Evolutionary conservation across 2,113 vertebrate genomes (phyloP).

Genomic region (Hydropotes inermis): DNA sequence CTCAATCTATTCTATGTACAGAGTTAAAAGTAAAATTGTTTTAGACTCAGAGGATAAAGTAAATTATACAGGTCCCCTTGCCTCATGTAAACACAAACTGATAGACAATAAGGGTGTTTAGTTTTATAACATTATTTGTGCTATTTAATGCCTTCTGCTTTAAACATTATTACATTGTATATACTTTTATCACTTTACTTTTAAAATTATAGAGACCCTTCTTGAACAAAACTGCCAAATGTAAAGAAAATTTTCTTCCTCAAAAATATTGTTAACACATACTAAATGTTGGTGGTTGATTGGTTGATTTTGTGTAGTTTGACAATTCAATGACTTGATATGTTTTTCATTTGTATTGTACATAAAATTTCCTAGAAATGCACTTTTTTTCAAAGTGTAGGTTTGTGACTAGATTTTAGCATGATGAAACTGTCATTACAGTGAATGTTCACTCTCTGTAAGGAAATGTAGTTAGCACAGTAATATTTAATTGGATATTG

Average conservation of each 20-base stretch:
- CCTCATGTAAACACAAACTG: slow-evolving; percentile 46
- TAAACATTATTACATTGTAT: slow-evolving; percentile 83
- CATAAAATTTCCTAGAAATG: slow-evolving; percentile 75
- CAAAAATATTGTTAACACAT: slow-evolving; percentile 57
- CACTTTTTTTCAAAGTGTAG: slow-evolving; percentile 72
- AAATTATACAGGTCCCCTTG: slow-evolving; percentile 51
- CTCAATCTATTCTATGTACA: slow-evolving; percentile 40
- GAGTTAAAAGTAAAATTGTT: slow-evolving; percentile 28
- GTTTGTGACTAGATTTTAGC: slow-evolving; percentile 82
- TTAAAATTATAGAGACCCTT: slow-evolving; percentile 64
- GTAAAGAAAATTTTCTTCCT: slow-evolving; percentile 80
- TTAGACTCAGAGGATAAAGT: slow-evolving; percentile 62
- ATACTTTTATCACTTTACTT: slow-evolving; percentile 82
- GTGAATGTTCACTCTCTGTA: slow-evolving; percentile 81
- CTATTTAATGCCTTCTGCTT: slow-evolving; percentile 83
- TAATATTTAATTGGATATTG: slow-evolving; percentile 80
- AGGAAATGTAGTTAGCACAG: slow-evolving; percentile 77
- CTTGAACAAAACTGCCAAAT: slow-evolving; percentile 82
- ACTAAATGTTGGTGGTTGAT: slow-evolving; percentile 60
- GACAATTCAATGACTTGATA: slow-evolving; percentile 73
- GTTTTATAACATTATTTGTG: slow-evolving; percentile 79
- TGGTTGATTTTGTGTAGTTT: slow-evolving; percentile 75
- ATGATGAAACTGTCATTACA: slow-evolving; percentile 84
- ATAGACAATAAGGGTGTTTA: slow-evolving; percentile 80
- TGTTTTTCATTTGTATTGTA: slow-evolving; percentile 79